Base-by-base conservation (phyloP, 1,140 invertebrate genomes). In the Drosophila nannoptera region DNA sequence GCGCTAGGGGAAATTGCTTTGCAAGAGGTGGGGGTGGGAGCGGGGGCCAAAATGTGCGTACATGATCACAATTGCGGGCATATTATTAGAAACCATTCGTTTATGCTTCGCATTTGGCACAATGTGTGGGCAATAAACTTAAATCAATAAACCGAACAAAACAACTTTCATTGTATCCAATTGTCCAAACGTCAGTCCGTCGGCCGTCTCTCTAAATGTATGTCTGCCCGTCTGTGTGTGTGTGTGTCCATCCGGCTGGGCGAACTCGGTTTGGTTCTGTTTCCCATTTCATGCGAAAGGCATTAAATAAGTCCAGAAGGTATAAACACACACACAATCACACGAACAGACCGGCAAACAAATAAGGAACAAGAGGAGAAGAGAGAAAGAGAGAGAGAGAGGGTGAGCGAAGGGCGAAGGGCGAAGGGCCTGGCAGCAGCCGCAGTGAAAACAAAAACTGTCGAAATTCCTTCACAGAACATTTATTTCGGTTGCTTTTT, bases 381-480 rank as follows among this genome's bases (percentile, higher is more conserved):
- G 76, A 35, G 76, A 62, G 69, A 61, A 56, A 50, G 35, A 72
- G 60, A 58, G 48, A 22, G 46, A 68, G 50, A 63, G 49, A 7
- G 50, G 35, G 5, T 29, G n/a, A 14, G 32, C 12, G 31, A 8
- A 8, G 32, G 14, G 46, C 11, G n/a, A 8, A 36, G 40, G 8
- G 14, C 8, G 14, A 11, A 32, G 40, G 42, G 62, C 22, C 22
- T 22, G 22, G 22, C 22, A 22, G 22, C 38, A 73, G 65, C 50
- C 40, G 56, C 63, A 59, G 35, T 59, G 68, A 74, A 76, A 77
- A 73, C 68, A 75, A 78, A 78, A 83, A 78, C 72, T 75, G 86
- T 87, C 80, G 63, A 87, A 87, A 87, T 87, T 87, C 84, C 84
- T 87, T 87, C 75, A 87, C 84, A 87, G 86, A 87, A 87, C 84